Evolutionary conservation across 2,113 vertebrate species (phyloP), one percentile per base, ranked within the genome.

Genomic region (Sinocyclocheilus maitianheensis): DNA sequence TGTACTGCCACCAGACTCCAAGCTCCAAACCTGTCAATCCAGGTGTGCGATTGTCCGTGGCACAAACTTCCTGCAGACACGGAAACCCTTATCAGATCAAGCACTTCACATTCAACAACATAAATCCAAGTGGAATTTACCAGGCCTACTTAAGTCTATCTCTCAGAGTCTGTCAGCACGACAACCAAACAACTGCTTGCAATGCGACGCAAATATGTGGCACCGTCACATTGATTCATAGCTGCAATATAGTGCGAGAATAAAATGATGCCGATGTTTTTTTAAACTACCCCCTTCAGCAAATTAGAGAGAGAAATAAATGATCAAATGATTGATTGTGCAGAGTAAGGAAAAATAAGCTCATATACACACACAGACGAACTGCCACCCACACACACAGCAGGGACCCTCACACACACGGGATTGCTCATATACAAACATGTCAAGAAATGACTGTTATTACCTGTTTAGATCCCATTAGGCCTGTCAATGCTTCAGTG

Each of bases 31-130:
- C 40, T 69, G 79, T 87, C 79, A 90, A 87, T 85, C 81, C 76
- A 86, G 80, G 79, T 74, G 74, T 74, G 85, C 80, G 87, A 84
- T 69, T 81, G 79, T 60, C 30, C 63, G 2, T 5, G 22, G 58
- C 84, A 62, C 51, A 65, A 87, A 89, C 85, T 78, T 88, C 75
- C 62, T 8, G 60, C 78, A 85, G 71, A 90, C 82, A n/a, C 74
- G 43, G 24, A 84, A 86, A 88, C 77, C 83, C 75, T 88, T 89
- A 87, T 91, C 88, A 90, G 88, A 90, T 88, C 90, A 84, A 67
- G 84, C 86, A 20, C 82, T 89, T 84, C 84, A 72, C 65, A 11
- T 83, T 84, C 77, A 30, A 40, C 81, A 72, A 77, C 79, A 77
- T 63, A 43, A 82, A 90, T 86, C 87, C 24, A 53, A 79, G 72